Evolutionary conservation across 2,888 invertebrate species (phyloP).

Genomic region (Chydorus sphaericus): DNA sequence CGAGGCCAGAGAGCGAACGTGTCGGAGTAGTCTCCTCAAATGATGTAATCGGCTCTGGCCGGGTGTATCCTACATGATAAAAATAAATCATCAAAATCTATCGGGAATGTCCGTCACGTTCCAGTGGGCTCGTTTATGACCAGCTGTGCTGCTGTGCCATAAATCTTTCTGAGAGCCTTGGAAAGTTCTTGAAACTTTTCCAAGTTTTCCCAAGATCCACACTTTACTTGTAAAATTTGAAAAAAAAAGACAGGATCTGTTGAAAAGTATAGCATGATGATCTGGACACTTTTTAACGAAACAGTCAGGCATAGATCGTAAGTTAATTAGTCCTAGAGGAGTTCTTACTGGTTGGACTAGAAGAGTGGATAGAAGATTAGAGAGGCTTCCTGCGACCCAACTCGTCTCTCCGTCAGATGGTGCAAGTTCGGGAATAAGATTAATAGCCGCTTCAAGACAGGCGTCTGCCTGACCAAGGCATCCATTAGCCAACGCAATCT

Average conservation of each 20-base stretch:
- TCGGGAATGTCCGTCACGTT: not conserved
- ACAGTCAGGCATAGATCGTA: too few species aligned
- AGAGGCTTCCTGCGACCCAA: slow-evolving; percentile 26
- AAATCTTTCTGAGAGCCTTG: too few species aligned
- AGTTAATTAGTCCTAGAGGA: slow-evolving; percentile 12
- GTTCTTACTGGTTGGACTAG: slow-evolving; percentile 59
- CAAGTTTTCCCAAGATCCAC: too few species aligned
- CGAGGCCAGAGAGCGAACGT: slow-evolving; percentile 53
- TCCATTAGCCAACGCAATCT: slow-evolving; percentile 73
- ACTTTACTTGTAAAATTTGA: too few species aligned
- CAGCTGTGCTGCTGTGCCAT: too few species aligned
- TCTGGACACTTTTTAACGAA: too few species aligned
- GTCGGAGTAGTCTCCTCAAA: slow-evolving; percentile 62
- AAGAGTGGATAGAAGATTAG: slow-evolving; percentile 65
- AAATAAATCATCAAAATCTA: slow-evolving; percentile 12
- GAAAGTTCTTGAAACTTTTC: too few species aligned
- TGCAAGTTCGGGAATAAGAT: slow-evolving; percentile 44
- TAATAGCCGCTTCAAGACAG: slow-evolving; percentile 77
- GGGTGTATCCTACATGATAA: slow-evolving; percentile 57
- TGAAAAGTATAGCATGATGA: too few species aligned
- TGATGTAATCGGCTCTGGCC: slow-evolving; percentile 74
- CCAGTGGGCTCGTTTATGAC: too few species aligned
- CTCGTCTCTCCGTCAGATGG: not conserved
- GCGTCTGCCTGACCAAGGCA: slow-evolving; percentile 90
- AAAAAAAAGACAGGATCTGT: too few species aligned